Evolutionary conservation across 2,888 invertebrate genomes (phyloP).

Genomic region (Callyntrura guangdongensis): DNA sequence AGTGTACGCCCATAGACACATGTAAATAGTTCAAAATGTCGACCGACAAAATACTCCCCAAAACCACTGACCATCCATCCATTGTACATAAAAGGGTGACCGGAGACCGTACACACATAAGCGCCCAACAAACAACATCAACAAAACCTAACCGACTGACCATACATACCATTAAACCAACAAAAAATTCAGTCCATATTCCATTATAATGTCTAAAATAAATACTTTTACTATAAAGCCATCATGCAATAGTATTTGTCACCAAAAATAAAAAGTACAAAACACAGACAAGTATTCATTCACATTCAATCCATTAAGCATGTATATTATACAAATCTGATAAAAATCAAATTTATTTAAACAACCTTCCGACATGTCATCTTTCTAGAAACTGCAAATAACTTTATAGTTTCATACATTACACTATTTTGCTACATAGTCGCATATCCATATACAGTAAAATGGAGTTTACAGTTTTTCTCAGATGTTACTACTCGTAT

Average conservation of each 20-base stretch:
- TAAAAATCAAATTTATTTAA: conserved; percentile 61
- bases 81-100: conserved; percentile 59
- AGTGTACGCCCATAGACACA: conserved; percentile 57
- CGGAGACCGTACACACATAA: conserved; percentile 41
- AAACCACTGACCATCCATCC: conserved; percentile 72
- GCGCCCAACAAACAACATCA: conserved; percentile 72
- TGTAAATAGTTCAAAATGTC: conserved; percentile 62
- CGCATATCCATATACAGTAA: too few relatives aligned
- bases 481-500: background rate
- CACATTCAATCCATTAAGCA: background rate
- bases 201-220: background rate
- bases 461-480: too few relatives aligned
- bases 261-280: background rate
- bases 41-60: conserved; percentile 59
- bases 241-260: conserved; percentile 6
- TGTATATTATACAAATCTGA: background rate
- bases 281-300: background rate
- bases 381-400: too few relatives aligned
- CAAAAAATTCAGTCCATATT: conserved; percentile 52
- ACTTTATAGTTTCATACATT: too few relatives aligned
- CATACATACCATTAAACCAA: conserved; percentile 48
- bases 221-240: background rate
- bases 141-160: conserved; percentile 68
- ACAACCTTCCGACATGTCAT: background rate
- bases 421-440: too few relatives aligned